Evolutionary conservation across 2,797 vertebrate genomes (phyloP), one percentile per base, ranked within the genome.

Genomic region (Melanotaenia pygmaea): DNA sequence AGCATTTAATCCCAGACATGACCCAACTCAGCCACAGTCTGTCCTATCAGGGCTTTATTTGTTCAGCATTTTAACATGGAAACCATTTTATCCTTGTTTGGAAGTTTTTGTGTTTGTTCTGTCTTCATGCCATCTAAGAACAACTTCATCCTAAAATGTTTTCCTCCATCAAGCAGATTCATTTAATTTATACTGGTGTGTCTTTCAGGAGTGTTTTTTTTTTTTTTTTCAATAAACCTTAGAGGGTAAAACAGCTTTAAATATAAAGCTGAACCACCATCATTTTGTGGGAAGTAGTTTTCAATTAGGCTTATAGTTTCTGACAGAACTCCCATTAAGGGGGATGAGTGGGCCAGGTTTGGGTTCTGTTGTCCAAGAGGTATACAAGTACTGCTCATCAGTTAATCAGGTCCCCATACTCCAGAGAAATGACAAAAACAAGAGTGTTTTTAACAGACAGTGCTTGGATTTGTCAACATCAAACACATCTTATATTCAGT

Each of bases 231-330:
- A 24, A 51, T 51, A 51, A 51, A 51, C 12, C 22, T 13, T 24
- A 11, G 22, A 50, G 47, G 10, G 13, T 13, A 26, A 26, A 4
- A 26, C 2, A 1, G 8, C 24, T 53, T 53, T 3, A 53, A 10
- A 53, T 12, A 53, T 5, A 53, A 12, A 53, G 51, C 24, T 26
- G 51, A 4, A 53, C 4, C 3, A 53, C 9, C 13, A 28, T 26
- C 11, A 24, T 13, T 53, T 13, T 24, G 51, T 54, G 11, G 51
- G 4, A 54, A 13, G 10, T 13, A 26, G 10, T 43, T 62, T 38
- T 24, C 38, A 59, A 30, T 59, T 67, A 59, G 38, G 40, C 66
- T 67, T 14, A 43, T 32, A 45, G 43, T 65, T 30, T 66, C 18
- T 13, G 32, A 50, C 13, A 6, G 20, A 59, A 22, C 32, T 56